Evolutionary conservation across 2,888 invertebrate genomes (phyloP).

Genomic region (Abscondita cerata): DNA sequence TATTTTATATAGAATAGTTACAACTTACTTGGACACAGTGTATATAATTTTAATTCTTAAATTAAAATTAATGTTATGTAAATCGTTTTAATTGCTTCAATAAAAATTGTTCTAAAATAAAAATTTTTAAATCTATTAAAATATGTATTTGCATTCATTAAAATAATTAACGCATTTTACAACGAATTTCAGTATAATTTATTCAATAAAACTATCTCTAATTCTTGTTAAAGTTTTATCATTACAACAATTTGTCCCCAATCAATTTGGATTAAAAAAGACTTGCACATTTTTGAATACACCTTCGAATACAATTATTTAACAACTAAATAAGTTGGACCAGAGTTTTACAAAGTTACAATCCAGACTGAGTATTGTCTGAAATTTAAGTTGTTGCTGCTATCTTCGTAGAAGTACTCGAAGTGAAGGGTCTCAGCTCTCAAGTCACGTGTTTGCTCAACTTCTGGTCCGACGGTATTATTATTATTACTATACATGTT

Average conservation of each 20-base stretch:
- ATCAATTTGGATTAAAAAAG: conserved; percentile 9
- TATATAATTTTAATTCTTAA: too few species aligned
- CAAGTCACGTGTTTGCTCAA: conserved; percentile 46
- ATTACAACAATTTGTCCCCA: conserved; percentile 7
- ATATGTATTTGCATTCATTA: too few species aligned
- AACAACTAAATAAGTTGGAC: conserved; percentile 29
- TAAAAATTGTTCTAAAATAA: too few species aligned
- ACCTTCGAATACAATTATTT: conserved; percentile 32
- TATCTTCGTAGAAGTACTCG: conserved; percentile 24
- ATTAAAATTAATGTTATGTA: too few species aligned
- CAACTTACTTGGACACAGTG: too few species aligned
- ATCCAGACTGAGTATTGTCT: conserved; percentile 30
- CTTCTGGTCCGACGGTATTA: conserved; percentile 38
- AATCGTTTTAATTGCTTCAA: too few species aligned
- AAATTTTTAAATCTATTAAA: too few species aligned
- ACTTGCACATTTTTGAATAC: conserved; percentile 23
- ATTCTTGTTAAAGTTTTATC: too few species aligned
- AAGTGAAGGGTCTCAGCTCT: conserved; percentile 37
- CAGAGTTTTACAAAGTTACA: conserved; percentile 29
- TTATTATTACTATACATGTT: conserved; percentile 13
- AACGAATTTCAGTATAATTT: too few species aligned
- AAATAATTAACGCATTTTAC: too few species aligned
- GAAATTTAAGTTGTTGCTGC: conserved; percentile 32
- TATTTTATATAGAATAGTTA: too few species aligned
- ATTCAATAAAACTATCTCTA: too few species aligned